Evolutionary conservation across 1,140 invertebrate species (phyloP), one percentile per base, ranked within the genome.

Genomic region (Myzus persicae): DNA sequence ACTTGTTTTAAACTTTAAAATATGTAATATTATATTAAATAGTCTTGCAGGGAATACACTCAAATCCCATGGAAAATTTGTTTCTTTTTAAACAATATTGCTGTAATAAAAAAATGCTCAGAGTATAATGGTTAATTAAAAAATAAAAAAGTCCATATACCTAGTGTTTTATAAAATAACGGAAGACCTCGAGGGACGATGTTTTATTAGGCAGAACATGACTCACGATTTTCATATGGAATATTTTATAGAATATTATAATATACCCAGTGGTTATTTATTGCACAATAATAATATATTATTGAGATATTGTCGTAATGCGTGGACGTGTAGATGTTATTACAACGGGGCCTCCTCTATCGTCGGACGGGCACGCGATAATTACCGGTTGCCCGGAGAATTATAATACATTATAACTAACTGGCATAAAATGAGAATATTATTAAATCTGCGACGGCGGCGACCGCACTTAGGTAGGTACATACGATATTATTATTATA

Each of bases 201-300:
- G 26, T 59, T 31, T 59, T 59, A 59, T 59, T 14, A 11, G 54
- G 3, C 31, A 59, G 54, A 11, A 67, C 14, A n/a, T 24, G 14
- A 67, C 31, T 67, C 59, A 5, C n/a, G 31, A 67, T 4, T n/a
- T 67, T 4, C n/a, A n/a, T n/a, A n/a, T n/a, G n/a, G n/a, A n/a
- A n/a, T n/a, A n/a, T n/a, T n/a, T n/a, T n/a, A n/a, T n/a, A n/a
- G n/a, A n/a, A n/a, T n/a, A 67, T n/a, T 59, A 31, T 67, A 18
- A 31, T 11, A 31, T 31, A 59, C 31, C 14, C 31, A 18, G n/a
- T 76, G 31, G 59, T 76, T 76, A 76, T 76, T 76, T 76, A 76
- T 76, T 76, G 31, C 59, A 76, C 59, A 76, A n/a, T 76, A 76
- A 76, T 76, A 76, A 76, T 76, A 76, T 76, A 76, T 76, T n/a